Base-by-base conservation (phyloP, 2,797 vertebrate species). In the Synanceia verrucosa region DNA sequence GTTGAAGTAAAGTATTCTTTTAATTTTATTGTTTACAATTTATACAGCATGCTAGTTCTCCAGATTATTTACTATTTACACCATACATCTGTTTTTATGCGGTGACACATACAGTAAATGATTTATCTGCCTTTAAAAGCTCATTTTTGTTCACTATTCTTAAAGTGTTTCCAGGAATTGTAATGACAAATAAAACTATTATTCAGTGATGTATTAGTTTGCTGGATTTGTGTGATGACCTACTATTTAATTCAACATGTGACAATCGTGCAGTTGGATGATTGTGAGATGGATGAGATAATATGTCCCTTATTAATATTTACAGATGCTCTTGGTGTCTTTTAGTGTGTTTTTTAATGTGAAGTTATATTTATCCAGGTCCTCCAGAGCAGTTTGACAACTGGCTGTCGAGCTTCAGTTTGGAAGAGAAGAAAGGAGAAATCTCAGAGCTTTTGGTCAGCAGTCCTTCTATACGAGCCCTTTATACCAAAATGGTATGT, bases 401-500 rank as follows among this genome's bases (percentile, higher is more conserved):
- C 84, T 99, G 98, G 98, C 92, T 97, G 2, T 92, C 90, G n/a
- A 86, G 81, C 46, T 97, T 97, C 91, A 94, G 73, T 82, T 73
- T 98, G 74, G 97, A 99, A 71, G 96, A 98, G 46, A 96, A 93
- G 84, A 98, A 99, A 88, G 93, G 92, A 64, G 96, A 98, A 87
- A 94, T 98, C 14, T 97, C 98, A 0, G 96, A 97, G 65, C 94
- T 97, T 61, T 89, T 99, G 90, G 95, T 97, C 71, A 95, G 82
- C 92, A 99, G 97, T 88, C 96, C 97, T 2, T 98, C 98, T 70
- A 96, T 99, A 88, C 90, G 98, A 73, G 94, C 98, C 1, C 97
- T 99, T 70, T 98, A 99, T 90, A 97, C 96, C 75, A 99, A 99
- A 93, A 99, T 99, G 97, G 98, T 99, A 89, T 52, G 1, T 31